phyloP scores from a whole-genome alignment of 2,888 invertebrate genomes.

The Hedya salicella region DNA sequence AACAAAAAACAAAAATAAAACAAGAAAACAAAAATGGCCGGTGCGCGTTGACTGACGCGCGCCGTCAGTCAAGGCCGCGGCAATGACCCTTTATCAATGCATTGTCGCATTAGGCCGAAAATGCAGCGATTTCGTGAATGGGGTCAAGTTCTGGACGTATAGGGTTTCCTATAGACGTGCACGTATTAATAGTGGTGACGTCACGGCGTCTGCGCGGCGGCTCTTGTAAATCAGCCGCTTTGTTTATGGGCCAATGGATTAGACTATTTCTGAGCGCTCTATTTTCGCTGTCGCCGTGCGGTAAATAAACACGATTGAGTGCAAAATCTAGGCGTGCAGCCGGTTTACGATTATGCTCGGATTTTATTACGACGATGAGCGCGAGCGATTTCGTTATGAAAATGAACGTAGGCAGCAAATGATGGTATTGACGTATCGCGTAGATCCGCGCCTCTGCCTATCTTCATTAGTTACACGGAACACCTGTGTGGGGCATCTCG shows the following conservation, averaged over 20 bases:
- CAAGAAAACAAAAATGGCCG: slow-evolving; percentile 55
- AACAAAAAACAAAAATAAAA: slow-evolving; percentile 62
- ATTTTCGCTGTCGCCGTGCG: slow-evolving; percentile 54
- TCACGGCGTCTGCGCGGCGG: slow-evolving; percentile 70
- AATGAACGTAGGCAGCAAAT: neutral
- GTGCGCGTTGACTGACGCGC: slow-evolving; percentile 49
- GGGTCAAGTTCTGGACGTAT: slow-evolving; percentile 75
- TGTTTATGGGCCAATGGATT: slow-evolving; percentile 74
- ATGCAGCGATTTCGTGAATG: slow-evolving; percentile 60
- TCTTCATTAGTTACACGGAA: neutral
- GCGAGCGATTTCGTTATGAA: slow-evolving; percentile 15
- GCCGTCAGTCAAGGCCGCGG: slow-evolving; percentile 69
- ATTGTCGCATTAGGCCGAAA: slow-evolving; percentile 63
- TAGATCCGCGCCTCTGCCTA: neutral
- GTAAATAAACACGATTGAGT: slow-evolving; percentile 45
- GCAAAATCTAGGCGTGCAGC: slow-evolving; percentile 43
- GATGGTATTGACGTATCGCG: neutral
- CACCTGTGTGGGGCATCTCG: neutral
- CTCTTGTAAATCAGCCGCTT: slow-evolving; percentile 68
- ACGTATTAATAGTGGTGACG: slow-evolving; percentile 68
- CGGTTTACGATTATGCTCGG: slow-evolving; percentile 29
- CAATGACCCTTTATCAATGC: slow-evolving; percentile 75
- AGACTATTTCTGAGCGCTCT: slow-evolving; percentile 60
- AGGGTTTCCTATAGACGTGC: slow-evolving; percentile 67
- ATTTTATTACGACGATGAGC: slow-evolving; percentile 26